Evolutionary conservation across 2,888 invertebrate species (phyloP), one percentile per base, ranked within the genome.

Genomic region (Leptura quadrifasciata): DNA sequence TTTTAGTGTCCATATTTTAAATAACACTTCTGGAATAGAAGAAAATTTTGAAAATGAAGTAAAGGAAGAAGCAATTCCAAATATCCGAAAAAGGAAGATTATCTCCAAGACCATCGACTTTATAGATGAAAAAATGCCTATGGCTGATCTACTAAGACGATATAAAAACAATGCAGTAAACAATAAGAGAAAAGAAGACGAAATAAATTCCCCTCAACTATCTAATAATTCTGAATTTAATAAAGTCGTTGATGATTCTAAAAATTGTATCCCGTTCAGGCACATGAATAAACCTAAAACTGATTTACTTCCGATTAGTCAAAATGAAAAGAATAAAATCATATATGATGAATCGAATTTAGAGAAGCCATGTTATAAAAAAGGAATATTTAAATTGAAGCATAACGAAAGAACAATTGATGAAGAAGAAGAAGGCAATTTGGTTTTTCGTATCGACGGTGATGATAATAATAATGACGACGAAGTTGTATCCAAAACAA

Each of bases 1-100:
- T 0, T 93, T 91, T 82, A 86, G 86, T 70, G 89, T 92, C 3
- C 91, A 89, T 72, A 90, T 91, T 2, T 81, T 80, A 15, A 79
- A 84, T 67, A 87, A 85, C 70, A 78, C 82, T n/a, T 80, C 83
- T 5, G 76, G 72, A n/a, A 71, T 69, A n/a, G 73, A 72, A 35
- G 80, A 81, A 12, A 60, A 61, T 52, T 72, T 80, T 21, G 76
- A 77, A 67, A 74, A 55, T 52, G 75, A 74, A 76, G 78, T 39
- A 58, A 75, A 67, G 75, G 74, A 55, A 4, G 72, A 76, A 27
- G 72, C 73, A 31, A 69, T 74, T 18, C 79, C 75, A 52, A 71
- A 64, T 24, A 80, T 81, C 70, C 82, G 89, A 86, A 91, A 91
- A 65, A 80, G 80, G 54, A 84, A 77, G 75, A 79, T 87, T 52